Conservation (phyloP, 2,113 vertebrate genomes). For the Penelope pileata region DNA sequence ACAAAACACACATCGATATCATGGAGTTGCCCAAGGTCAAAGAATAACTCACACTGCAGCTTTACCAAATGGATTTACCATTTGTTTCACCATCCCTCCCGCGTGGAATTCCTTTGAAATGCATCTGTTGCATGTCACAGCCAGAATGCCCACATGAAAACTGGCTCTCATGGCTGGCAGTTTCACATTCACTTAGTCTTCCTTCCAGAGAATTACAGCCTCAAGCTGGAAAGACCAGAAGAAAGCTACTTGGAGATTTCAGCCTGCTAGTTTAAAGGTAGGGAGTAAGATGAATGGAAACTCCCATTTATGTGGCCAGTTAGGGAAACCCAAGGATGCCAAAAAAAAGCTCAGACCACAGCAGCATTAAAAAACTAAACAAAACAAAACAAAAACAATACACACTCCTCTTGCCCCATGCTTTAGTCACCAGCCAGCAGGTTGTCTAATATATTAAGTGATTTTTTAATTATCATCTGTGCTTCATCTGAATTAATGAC, state of each 20-base stretch:
- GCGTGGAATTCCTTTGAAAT: neutral
- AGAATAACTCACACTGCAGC: slow-evolving; percentile 1
- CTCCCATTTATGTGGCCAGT: neutral
- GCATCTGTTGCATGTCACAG: neutral
- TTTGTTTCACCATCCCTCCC: neutral
- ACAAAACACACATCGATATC: neutral
- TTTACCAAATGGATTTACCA: neutral
- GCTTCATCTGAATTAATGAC: neutral
- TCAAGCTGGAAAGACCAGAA: neutral
- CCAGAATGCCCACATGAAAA: neutral
- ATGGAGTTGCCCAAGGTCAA: neutral
- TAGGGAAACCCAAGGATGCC: neutral
- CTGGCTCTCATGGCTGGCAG: neutral
- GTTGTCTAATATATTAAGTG: neutral
- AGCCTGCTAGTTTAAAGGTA: neutral
- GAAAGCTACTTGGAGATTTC: neutral
- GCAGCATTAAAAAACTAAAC: neutral
- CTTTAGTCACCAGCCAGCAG: neutral
- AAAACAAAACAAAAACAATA: neutral
- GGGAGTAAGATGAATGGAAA: neutral
- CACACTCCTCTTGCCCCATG: neutral
- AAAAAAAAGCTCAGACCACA: neutral
- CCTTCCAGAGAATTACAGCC: neutral
- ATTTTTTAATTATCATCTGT: neutral
- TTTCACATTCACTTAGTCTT: neutral